A percentile compares a stretch with the other conserved stretches of the same genome.
phyloP scores from a whole-genome alignment of 1,140 invertebrate species.

The Eupristina koningsbergeri region DNA sequence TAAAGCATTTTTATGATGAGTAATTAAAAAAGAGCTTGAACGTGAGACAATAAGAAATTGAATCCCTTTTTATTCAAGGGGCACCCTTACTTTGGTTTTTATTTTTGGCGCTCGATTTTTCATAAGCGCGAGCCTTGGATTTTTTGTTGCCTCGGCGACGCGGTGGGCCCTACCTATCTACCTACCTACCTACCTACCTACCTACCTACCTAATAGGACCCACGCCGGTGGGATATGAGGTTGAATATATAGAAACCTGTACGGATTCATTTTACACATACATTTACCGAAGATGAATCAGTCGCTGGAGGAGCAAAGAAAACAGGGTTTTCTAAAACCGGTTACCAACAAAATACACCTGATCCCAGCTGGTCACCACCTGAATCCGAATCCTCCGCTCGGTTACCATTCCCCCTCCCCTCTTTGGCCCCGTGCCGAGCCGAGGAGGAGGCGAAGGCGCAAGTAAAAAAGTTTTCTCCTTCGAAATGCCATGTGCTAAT shows the following conservation, averaged over 20 bases:
- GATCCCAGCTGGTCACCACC: neutral
- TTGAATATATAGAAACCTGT: neutral
- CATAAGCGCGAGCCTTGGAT: neutral
- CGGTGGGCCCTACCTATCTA: neutral
- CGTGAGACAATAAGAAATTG: conserved; percentile 13
- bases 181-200: too few relatives aligned
- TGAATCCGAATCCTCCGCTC: too few relatives aligned
- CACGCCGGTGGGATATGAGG: neutral
- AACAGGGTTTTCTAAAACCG: conserved; percentile 27
- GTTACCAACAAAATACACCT: conserved; percentile 21
- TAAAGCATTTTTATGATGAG: conserved; percentile 15
- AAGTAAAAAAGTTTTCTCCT: neutral
- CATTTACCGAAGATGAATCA: conserved; percentile 34
- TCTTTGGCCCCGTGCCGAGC: too few relatives aligned
- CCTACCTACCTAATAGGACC: too few relatives aligned
- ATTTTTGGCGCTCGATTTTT: neutral
- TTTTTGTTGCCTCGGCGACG: neutral
- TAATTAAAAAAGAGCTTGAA: conserved; percentile 20
- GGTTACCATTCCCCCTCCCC: too few relatives aligned
- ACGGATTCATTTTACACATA: neutral
- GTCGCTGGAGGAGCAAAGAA: neutral
- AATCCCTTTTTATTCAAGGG: neutral
- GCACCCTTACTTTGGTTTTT: neutral
- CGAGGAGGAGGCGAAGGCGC: too few relatives aligned
- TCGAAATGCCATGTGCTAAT: neutral